Conservation (phyloP, 2,113 vertebrate species). For the Rostratula benghalensis region DNA sequence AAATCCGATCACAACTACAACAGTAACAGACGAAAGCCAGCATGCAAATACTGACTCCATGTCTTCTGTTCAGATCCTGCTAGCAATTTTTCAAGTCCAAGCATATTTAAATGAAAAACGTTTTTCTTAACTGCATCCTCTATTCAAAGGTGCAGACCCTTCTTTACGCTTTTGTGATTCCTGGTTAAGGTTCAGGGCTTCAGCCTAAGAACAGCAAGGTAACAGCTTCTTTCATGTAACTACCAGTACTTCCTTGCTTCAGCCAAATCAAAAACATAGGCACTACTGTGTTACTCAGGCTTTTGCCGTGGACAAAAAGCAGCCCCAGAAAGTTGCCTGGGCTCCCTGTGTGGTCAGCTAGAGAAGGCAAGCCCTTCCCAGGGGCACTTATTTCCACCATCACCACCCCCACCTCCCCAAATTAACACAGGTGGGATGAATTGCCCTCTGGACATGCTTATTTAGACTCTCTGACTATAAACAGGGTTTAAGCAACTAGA, state of each 20-base stretch:
- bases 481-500: neutral
- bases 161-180: neutral
- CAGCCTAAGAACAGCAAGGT: neutral
- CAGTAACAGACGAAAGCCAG: neutral
- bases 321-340: neutral
- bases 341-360: neutral
- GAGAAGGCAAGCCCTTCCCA: neutral
- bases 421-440: neutral
- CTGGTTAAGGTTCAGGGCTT: neutral
- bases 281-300: neutral
- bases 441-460: neutral
- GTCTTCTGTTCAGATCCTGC: neutral
- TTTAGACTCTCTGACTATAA: neutral
- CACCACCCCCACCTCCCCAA: neutral
- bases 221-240: neutral
- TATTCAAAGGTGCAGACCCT: neutral
- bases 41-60: neutral
- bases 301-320: neutral
- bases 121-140: neutral
- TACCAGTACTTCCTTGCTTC: neutral
- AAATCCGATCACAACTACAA: neutral
- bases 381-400: neutral
- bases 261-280: neutral
- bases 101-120: neutral
- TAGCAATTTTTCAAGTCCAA: neutral